These are phyloP conservation scores for Eledona agricola DNA, from an alignment of 2,888 invertebrate species.

Conservation along the genomic window DNA sequence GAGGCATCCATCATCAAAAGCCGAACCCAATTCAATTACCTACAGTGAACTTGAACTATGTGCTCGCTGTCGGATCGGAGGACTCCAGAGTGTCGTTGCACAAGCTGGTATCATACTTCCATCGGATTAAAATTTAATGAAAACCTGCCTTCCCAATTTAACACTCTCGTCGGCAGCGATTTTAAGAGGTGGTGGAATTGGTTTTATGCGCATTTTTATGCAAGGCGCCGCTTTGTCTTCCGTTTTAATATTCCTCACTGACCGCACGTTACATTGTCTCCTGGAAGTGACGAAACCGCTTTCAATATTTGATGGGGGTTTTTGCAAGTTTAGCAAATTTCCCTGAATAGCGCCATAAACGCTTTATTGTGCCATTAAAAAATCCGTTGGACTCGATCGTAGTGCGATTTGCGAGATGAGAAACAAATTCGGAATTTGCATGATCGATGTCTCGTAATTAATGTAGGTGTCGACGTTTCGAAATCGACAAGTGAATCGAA, in stretches of 20 bases:
- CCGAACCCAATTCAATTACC: conserved; percentile 16
- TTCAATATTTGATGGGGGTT: conserved; percentile 48
- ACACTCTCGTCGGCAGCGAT: conserved; percentile 9
- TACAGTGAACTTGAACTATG: conserved; percentile 19
- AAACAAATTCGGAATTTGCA: conserved; percentile 18
- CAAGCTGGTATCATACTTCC: conserved; percentile 16
- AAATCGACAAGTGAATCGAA: conserved; percentile 13
- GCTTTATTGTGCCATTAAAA: conserved; percentile 52
- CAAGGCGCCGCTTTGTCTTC: conserved; percentile 15
- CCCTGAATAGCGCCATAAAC: conserved; percentile 52
- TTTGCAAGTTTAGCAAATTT: conserved; percentile 54
- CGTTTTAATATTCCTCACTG: conserved; percentile 22
- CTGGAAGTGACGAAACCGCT: conserved; percentile 42
- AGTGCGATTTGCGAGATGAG: no score
- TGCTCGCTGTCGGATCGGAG: conserved; percentile 9
- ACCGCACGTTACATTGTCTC: conserved; percentile 32
- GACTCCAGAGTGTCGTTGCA: conserved; percentile 15
- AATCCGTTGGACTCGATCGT: conserved; percentile 51
- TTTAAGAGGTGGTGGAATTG: conserved; percentile 19
- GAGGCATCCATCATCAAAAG: no score
- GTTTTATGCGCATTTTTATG: conserved; percentile 26
- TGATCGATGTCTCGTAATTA: conserved; percentile 23
- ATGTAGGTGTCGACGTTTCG: conserved; percentile 12
- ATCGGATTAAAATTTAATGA: conserved; percentile 28
- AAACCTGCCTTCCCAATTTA: conserved; percentile 17